A percentile compares a stretch with the other conserved stretches of the same genome.
Conservation (phyloP, 2,888 invertebrate species). For the Adelphocoris suturalis region DNA sequence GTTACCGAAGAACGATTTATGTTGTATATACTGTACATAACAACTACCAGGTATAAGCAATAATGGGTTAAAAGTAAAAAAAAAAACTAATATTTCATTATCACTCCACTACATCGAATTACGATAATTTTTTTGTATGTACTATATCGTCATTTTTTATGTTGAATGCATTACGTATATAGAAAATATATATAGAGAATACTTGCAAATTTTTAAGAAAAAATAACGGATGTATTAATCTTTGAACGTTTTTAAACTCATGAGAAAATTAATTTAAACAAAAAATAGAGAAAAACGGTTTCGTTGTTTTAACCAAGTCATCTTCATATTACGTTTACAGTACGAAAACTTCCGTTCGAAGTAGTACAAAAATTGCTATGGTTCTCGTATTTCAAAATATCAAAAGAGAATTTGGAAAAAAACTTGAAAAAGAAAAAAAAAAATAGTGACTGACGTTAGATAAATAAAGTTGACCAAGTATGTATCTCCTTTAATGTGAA, state of each 20-base stretch:
- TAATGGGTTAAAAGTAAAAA: constrained; percentile 72
- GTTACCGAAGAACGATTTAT: constrained; percentile 66
- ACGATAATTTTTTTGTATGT: constrained; percentile 72
- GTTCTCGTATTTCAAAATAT: constrained; percentile 38
- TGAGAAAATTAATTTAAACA: constrained; percentile 51
- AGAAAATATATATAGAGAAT: constrained; percentile 42
- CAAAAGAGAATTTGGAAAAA: neutral
- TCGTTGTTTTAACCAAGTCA: neutral
- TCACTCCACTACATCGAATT: constrained; percentile 74
- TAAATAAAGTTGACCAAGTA: constrained; percentile 23
- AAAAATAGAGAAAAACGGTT: constrained; percentile 40
- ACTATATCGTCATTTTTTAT: constrained; percentile 65
- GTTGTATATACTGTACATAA: constrained; percentile 72
- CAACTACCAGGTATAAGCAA: constrained; percentile 73
- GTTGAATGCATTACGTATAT: constrained; percentile 61
- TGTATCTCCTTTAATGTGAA: constrained; percentile 4
- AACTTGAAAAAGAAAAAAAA: neutral
- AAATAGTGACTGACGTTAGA: constrained; percentile 64
- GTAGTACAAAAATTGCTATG: constrained; percentile 69
- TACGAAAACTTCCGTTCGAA: constrained; percentile 68
- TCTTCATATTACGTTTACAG: neutral
- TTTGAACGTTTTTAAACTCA: constrained; percentile 43
- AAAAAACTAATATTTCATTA: constrained; percentile 74
- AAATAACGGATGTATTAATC: constrained; percentile 65
- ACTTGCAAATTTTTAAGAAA: constrained; percentile 30